Base-by-base conservation (phyloP, 2,888 invertebrate genomes). In the Lepidonotus clava region DNA sequence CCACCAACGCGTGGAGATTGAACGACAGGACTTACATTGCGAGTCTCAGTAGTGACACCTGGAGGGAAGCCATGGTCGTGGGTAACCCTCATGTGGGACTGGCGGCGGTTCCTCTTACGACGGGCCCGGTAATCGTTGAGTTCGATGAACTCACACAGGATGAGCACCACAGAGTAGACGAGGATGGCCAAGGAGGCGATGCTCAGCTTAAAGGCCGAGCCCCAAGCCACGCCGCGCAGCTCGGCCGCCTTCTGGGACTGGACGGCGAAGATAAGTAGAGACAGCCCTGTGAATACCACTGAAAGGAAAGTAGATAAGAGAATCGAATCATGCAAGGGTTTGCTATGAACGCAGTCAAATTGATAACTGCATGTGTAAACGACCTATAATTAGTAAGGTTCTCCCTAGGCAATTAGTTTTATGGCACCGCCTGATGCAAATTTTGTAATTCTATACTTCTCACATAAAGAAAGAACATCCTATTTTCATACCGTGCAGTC, bases 161-260 rank as follows among this genome's bases (percentile, higher is more conserved):
- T 38, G 71, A 71, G 14, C 8, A 71, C 34, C 18, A 14, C 21
- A 18, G 34, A 36, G 38, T 71, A 71, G 71, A 24, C 11, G 34
- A 38, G 11, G 38, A 11, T 36, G 21, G n/a, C 38, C 2, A 71
- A 34, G 14, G 71, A 11, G 38, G 71, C 71, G 14, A 71, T 38
- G 71, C 38, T 71, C n/a, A 71, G n/a, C 36, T 38, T 38, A 11
- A 24, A 1, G 6, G 71, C 71, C 71, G 36, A 71, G 71, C 71
- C 71, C 8, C 38, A 71, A 1, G 71, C 14, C 36, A 71, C 71
- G 14, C 71, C 71, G 36, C 71, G 34, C 21, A 71, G 71, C 71
- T 71, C 71, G 34, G 71, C 21, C 21, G 71, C 14, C 38, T 71
- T 71, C 6, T 18, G 4, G 0, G 71, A 34, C 38, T 71, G 14